Evolutionary conservation across 1,140 invertebrate genomes (phyloP), one percentile per base, ranked within the genome.

Genomic region (Acromyrmex echinatior): DNA sequence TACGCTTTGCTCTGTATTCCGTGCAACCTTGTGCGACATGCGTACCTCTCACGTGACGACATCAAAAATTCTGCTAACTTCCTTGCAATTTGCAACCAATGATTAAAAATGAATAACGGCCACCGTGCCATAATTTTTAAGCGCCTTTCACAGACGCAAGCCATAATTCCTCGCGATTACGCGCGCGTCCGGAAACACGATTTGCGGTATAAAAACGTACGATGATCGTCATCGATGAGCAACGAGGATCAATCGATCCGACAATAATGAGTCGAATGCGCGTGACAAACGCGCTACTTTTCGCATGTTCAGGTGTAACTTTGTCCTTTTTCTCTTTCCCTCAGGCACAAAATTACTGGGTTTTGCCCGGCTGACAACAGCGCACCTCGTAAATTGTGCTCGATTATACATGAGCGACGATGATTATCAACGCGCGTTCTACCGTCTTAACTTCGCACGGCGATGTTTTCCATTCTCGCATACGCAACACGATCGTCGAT

Each of bases 201-300:
- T 1, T 35, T 25, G 35, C n/a, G 45, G 49, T 86, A 49, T 58
- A 58, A 53, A 39, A 60, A 60, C n/a, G 31, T 51, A 28, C n/a
- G 21, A n/a, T 76, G 58, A 56, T 53, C 62, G 18, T 10, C 65
- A 51, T 45, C 86, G 53, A n/a, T 10, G 49, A 45, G 25, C 35
- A n/a, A 9, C 18, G 16, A 28, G 63, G 35, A 49, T 56, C 21
- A 51, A 80, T 35, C 56, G 66, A 51, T 86, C 39, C 39, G n/a
- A 70, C 76, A 73, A 88, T 80, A 73, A 88, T 80, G 88, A 86
- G 79, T 86, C 25, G 84, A 77, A 73, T 58, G 68, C 53, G 81
- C 68, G 87, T 56, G 82, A 88, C 87, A 90, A 90, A 87, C 49
- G 56, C 53, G 28, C 56, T 51, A 56, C 45, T 71, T 79, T 71